Evolutionary conservation across 2,113 vertebrate genomes (phyloP).

Genomic region (Engraulis encrasicolus): DNA sequence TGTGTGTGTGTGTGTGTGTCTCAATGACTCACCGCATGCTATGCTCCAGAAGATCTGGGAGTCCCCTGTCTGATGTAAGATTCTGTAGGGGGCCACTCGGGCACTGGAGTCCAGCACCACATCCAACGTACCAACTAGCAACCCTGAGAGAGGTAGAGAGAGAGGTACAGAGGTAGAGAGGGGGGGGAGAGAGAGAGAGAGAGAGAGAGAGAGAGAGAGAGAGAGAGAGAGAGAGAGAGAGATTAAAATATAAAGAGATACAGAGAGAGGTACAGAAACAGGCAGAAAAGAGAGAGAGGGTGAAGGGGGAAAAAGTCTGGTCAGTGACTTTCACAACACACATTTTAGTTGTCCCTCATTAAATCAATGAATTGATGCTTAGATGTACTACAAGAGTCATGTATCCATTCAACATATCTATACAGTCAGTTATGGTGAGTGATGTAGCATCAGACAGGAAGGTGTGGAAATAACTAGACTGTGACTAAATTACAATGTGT

Average conservation of each 20-base stretch:
- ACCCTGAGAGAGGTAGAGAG: constrained; percentile 71
- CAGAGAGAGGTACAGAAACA: background rate
- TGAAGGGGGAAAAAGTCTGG: background rate
- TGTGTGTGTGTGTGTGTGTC: background rate
- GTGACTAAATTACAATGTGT: no score
- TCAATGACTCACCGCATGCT: constrained; percentile 83
- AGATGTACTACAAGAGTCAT: background rate
- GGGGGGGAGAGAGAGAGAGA: no score
- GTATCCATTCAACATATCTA: background rate
- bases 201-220: background rate
- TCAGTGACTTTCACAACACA: background rate
- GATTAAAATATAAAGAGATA: no score
- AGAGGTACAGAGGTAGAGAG: background rate
- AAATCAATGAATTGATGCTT: background rate
- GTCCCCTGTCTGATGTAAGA: constrained; percentile 94
- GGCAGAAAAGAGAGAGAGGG: background rate
- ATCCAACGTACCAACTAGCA: constrained; percentile 94
- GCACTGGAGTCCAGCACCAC: constrained; percentile 97
- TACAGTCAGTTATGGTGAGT: background rate
- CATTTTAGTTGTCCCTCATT: background rate
- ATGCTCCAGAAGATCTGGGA: constrained; percentile 95
- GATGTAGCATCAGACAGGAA: background rate
- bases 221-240: constrained; percentile 3
- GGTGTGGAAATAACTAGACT: no score
- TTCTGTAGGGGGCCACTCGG: constrained; percentile 93